Percentiles rank a stretch among this genome's conserved stretches.
Evolutionary conservation across 2,797 vertebrate genomes (phyloP).

Genomic region (Oryzias sinensis): DNA sequence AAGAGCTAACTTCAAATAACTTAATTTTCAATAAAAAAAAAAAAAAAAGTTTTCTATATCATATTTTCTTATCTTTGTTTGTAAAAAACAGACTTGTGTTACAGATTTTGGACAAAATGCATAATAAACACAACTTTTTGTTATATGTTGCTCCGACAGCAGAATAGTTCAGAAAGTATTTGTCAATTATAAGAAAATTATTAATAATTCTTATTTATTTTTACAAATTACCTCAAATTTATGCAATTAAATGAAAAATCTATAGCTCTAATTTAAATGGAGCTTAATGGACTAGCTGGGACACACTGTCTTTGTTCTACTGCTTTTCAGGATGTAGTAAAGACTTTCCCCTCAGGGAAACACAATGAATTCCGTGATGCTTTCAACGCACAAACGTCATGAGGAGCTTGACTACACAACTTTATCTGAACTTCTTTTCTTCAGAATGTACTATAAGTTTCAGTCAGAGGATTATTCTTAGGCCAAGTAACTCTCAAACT

Average conservation of each 20-base stretch:
- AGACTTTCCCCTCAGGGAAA: conserved; percentile 49
- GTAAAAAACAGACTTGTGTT: too few relatives aligned
- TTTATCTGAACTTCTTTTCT: conserved; percentile 36
- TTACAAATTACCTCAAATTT: conserved; percentile 8
- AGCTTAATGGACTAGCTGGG: conserved; percentile 15
- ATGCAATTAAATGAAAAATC: conserved; percentile 22
- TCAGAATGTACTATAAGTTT: conserved; percentile 43
- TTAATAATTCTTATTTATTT: too few relatives aligned
- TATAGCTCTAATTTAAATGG: conserved; percentile 16
- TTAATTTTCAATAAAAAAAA: too few relatives aligned
- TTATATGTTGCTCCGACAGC: too few relatives aligned
- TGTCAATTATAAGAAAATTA: too few relatives aligned
- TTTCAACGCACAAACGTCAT: conserved; percentile 54
- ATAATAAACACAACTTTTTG: too few relatives aligned
- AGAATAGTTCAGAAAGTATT: too few relatives aligned
- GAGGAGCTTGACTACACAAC: conserved; percentile 25
- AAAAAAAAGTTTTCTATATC: too few relatives aligned
- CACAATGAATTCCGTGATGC: conserved; percentile 17
- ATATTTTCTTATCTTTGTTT: too few relatives aligned
- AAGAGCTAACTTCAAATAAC: too few relatives aligned
- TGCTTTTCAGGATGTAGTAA: conserved; percentile 37
- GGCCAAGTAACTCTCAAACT: conserved; percentile 32
- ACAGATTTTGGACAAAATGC: too few relatives aligned
- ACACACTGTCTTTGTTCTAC: conserved; percentile 20
- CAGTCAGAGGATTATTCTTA: conserved; percentile 30